Evolutionary conservation across 2,888 invertebrate genomes (phyloP).

Genomic region (Periphyllus acericola): DNA sequence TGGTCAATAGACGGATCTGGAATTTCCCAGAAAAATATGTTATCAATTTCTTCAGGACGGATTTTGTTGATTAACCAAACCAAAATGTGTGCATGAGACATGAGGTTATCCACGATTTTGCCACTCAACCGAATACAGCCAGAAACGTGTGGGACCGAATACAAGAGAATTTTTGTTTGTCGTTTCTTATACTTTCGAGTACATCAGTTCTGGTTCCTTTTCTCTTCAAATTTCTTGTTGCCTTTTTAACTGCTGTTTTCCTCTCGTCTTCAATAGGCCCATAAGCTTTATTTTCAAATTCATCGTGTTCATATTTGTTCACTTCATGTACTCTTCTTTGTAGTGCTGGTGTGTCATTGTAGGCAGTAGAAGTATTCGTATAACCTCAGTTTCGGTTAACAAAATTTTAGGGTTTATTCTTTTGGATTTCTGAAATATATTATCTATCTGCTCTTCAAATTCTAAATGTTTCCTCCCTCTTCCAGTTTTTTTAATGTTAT

Average conservation of each 20-base stretch:
- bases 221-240: conserved; percentile 13
- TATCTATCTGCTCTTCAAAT: conserved; percentile 27
- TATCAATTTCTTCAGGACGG: too few relatives aligned
- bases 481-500: conserved; percentile 35
- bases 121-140: too few relatives aligned
- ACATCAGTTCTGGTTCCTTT: conserved; percentile 45
- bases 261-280: conserved; percentile 10
- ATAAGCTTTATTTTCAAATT: conserved; percentile 23
- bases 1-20: too few relatives aligned
- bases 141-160: too few relatives aligned
- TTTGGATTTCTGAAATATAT: conserved; percentile 44
- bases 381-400: conserved; percentile 33
- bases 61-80: too few relatives aligned
- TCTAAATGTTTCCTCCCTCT: conserved; percentile 28
- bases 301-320: conserved; percentile 88
- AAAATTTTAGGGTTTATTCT: conserved; percentile 31
- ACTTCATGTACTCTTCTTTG: conserved; percentile 91
- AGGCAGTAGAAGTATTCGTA: conserved; percentile 8
- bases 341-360: conserved; percentile 19
- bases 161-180: conserved; percentile 39
- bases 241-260: conserved; percentile 21
- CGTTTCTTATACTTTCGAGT: conserved; percentile 8
- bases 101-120: too few relatives aligned
- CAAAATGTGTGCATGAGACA: too few relatives aligned
- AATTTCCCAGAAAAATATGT: too few relatives aligned